Percentiles rank a stretch among this genome's conserved stretches.
Evolutionary conservation across 2,797 vertebrate genomes (phyloP).

Genomic region (Ciconia nigra): DNA sequence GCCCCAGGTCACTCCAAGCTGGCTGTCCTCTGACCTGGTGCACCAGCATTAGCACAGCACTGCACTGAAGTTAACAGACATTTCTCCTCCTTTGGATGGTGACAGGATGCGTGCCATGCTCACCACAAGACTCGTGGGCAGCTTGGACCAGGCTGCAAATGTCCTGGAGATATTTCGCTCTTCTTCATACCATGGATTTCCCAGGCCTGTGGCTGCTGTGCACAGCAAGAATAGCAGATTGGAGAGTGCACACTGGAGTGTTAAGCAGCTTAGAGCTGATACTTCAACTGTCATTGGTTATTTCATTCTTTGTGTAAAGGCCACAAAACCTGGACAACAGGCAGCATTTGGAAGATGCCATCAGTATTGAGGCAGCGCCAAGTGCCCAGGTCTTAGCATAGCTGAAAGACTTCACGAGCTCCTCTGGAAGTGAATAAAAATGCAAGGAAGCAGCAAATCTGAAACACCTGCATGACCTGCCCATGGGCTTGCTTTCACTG

Average conservation of each 20-base stretch:
- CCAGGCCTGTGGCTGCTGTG: not conserved
- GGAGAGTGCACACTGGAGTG: not conserved
- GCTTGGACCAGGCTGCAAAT: not conserved
- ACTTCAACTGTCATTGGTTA: not conserved
- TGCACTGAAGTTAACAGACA: not conserved
- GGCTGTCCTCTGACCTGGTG: not conserved
- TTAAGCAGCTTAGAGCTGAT: not conserved
- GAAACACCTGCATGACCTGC: not conserved
- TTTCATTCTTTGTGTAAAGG: not conserved
- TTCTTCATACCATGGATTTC: not conserved
- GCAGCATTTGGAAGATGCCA: not conserved
- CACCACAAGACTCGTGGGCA: not conserved
- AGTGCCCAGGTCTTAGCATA: not conserved
- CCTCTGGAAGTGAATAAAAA: not conserved
- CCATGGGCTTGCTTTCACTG: not conserved
- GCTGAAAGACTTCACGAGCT: not conserved
- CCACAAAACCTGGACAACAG: not conserved
- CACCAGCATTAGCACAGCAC: not conserved
- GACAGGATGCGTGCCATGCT: not conserved
- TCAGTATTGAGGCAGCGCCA: not conserved
- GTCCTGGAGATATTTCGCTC: not conserved
- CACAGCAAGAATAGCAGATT: not conserved
- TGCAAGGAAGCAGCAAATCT: not conserved
- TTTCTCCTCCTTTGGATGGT: not conserved
- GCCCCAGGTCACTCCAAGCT: not conserved